phyloP scores from a whole-genome alignment of 1,140 invertebrate species.

The Drosophila punjabiensis region DNA sequence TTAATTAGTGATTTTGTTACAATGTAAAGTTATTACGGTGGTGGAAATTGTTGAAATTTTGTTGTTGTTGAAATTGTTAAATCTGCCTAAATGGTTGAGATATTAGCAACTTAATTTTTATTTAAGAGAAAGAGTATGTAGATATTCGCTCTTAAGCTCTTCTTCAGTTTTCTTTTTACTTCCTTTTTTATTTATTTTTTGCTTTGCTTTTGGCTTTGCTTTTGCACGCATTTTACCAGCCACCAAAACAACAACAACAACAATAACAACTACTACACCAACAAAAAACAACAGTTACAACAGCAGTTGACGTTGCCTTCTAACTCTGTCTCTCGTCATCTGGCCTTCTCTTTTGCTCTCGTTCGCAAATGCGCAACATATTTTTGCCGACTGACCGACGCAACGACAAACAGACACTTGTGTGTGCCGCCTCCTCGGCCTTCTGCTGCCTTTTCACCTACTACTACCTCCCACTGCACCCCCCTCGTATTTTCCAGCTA shows the following conservation, averaged over 20 bases:
- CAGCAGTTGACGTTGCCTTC: conserved; percentile 41
- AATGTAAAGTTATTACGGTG: too few relatives aligned
- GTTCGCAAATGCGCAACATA: conserved; percentile 76
- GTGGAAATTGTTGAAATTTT: not conserved
- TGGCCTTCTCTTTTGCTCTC: conserved; percentile 27
- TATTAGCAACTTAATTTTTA: not conserved
- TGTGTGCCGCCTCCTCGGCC: conserved; percentile 47
- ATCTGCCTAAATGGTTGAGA: not conserved
- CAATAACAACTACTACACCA: conserved; percentile 28
- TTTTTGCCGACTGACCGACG: conserved; percentile 76
- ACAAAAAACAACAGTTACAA: conserved; percentile 74
- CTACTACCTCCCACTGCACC: not conserved
- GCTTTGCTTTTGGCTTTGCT: conserved; percentile 27
- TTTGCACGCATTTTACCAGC: conserved; percentile 75
- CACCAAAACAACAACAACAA: conserved; percentile 43
- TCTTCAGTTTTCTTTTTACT: not conserved
- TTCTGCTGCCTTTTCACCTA: conserved; percentile 9
- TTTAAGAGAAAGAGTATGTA: too few relatives aligned
- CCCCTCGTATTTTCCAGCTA: conserved; percentile 2
- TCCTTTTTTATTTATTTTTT: conserved; percentile 3
- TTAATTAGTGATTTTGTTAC: too few relatives aligned
- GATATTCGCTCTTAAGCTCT: conserved; percentile 5
- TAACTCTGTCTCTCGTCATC: conserved; percentile 20
- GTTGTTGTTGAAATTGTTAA: not conserved
- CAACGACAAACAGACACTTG: conserved; percentile 49